Evolutionary conservation across 2,797 vertebrate species (phyloP).

Genomic region (Harpagifer antarcticus): DNA sequence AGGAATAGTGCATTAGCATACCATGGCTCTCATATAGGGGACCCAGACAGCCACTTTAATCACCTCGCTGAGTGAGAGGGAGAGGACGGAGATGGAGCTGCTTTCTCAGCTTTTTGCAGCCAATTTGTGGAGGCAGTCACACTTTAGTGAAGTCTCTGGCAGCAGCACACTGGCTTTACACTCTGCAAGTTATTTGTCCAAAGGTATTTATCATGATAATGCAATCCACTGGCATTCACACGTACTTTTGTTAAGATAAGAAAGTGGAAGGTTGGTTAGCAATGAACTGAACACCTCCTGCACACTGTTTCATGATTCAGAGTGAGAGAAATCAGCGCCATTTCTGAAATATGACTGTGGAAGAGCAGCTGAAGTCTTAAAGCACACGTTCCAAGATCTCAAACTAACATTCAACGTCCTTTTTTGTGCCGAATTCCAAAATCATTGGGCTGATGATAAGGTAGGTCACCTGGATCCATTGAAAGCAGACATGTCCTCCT

Average conservation of each 20-base stretch:
- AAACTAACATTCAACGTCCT: not conserved
- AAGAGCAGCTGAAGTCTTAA: not conserved
- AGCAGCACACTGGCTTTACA: conserved; percentile 24
- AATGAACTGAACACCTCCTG: not conserved
- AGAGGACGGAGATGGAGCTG: conserved; percentile 52
- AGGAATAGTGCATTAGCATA: conserved; percentile 70
- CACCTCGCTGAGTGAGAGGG: conserved; percentile 45
- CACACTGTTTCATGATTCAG: not conserved
- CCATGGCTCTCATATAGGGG: conserved; percentile 52
- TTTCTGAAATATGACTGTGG: not conserved
- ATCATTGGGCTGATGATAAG: not conserved
- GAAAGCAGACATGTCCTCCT: conserved; percentile 67
- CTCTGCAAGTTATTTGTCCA: conserved; percentile 14
- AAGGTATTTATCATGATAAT: conserved; percentile 22
- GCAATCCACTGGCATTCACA: not conserved
- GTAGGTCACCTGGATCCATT: conserved; percentile 69
- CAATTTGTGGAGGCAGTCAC: conserved; percentile 45
- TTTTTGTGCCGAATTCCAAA: not conserved
- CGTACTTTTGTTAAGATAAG: not conserved
- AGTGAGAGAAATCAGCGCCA: not conserved
- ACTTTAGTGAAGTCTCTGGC: conserved; percentile 38
- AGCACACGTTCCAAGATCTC: not conserved
- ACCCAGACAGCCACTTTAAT: conserved; percentile 66
- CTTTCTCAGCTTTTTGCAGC: conserved; percentile 56
- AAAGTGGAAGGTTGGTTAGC: not conserved